phyloP scores from a whole-genome alignment of 1,140 invertebrate species.

The Eubasilissa regina region DNA sequence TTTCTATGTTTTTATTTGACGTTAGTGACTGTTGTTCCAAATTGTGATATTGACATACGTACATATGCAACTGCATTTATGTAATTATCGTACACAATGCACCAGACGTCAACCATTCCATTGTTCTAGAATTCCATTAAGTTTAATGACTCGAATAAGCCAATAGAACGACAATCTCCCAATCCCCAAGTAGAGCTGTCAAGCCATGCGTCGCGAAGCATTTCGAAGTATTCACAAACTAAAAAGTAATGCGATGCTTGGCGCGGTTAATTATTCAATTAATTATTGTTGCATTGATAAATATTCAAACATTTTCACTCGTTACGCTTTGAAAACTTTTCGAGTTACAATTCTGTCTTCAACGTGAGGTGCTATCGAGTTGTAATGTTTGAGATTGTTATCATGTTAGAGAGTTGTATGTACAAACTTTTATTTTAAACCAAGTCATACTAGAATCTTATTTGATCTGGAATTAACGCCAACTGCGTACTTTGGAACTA shows the following conservation, averaged over 20 bases:
- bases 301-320: slow-evolving; percentile 22
- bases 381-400: slow-evolving; percentile 2
- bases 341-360: not conserved
- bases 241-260: slow-evolving; percentile 14
- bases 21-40: too few relatives aligned
- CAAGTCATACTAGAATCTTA: slow-evolving; percentile 21
- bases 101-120: not conserved
- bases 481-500: slow-evolving; percentile 47
- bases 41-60: too few relatives aligned
- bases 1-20: slow-evolving; percentile 20
- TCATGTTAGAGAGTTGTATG: slow-evolving; percentile 6
- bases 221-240: not conserved
- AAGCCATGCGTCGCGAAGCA: slow-evolving; percentile 23
- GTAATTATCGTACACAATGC: not conserved
- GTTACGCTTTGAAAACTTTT: slow-evolving; percentile 35
- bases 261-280: not conserved
- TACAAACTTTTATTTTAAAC: slow-evolving; percentile 15
- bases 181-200: not conserved
- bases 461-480: slow-evolving; percentile 41
- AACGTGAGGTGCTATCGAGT: not conserved
- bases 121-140: slow-evolving; percentile 14
- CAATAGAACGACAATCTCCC: not conserved
- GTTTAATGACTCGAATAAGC: slow-evolving; percentile 21
- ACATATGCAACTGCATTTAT: not conserved
- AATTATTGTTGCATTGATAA: slow-evolving; percentile 31